Percentiles rank a stretch among this genome's conserved stretches.
phyloP scores from a whole-genome alignment of 2,888 invertebrate genomes.

The Dromius quadrimaculatus region DNA sequence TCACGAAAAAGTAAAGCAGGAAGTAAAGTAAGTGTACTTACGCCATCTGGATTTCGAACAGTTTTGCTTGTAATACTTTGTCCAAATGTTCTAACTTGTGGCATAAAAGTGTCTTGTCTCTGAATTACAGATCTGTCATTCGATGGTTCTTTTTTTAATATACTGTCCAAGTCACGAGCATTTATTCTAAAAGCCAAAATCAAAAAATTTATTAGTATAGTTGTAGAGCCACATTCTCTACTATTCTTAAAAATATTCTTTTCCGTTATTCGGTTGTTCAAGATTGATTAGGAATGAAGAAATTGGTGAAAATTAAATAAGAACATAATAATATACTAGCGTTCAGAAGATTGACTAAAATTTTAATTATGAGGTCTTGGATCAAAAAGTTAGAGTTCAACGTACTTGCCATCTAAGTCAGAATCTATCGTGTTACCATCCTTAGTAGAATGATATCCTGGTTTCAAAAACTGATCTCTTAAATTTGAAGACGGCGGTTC shows the following conservation, averaged over 20 bases:
- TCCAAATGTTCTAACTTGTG: conserved; percentile 65
- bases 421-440: conserved; percentile 64
- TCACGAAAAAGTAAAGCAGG: no score
- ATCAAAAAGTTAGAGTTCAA: no score
- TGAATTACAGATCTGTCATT: conserved; percentile 54
- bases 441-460: conserved; percentile 63
- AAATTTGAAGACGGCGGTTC: conserved; percentile 59
- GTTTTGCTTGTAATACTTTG: conserved; percentile 70
- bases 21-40: no score
- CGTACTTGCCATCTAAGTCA: conserved; percentile 72
- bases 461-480: conserved; percentile 70
- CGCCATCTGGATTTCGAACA: conserved; percentile 71
- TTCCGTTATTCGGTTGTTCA: no score
- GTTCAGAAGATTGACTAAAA: no score
- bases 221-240: conserved; percentile 6
- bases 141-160: conserved; percentile 55
- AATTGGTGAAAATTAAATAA: no score
- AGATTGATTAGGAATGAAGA: no score
- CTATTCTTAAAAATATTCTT: conserved; percentile 47
- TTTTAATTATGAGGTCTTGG: no score
- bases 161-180: conserved; percentile 58
- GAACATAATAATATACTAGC: no score
- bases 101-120: conserved; percentile 58
- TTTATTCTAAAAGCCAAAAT: conserved; percentile 57
- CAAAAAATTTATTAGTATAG: no score